These are phyloP conservation scores for Melanotaenia parkinsoni DNA, from an alignment of 2,797 vertebrate species.

Conservation along the genomic window DNA sequence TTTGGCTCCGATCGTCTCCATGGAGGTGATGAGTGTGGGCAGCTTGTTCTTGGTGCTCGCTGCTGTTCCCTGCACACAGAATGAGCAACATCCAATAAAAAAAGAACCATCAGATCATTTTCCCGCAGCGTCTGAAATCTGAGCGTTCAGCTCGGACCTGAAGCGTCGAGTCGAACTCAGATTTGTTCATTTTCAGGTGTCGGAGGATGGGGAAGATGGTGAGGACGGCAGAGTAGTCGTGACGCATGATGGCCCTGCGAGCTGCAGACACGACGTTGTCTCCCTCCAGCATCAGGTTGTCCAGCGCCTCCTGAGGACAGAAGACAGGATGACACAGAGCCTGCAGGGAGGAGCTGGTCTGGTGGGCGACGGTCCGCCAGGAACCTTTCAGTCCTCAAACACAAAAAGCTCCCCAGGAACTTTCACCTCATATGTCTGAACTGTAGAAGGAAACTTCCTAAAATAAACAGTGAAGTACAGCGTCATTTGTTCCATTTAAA, in stretches of 20 bases:
- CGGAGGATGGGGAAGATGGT: slow-evolving; percentile 96
- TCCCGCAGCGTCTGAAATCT: neutral
- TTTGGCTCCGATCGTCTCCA: slow-evolving; percentile 96
- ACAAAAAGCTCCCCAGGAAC: too few species aligned
- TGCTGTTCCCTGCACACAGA: slow-evolving; percentile 88
- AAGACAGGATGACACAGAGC: too few species aligned
- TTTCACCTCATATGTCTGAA: too few species aligned
- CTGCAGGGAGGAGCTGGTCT: neutral
- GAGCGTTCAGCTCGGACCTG: slow-evolving; percentile 79
- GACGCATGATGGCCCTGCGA: slow-evolving; percentile 91
- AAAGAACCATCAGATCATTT: too few species aligned
- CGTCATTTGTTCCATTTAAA: too few species aligned
- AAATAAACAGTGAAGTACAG: too few species aligned
- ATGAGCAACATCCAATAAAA: accelerated
- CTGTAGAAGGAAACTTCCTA: too few species aligned
- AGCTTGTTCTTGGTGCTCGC: slow-evolving; percentile 99
- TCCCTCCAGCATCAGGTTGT: slow-evolving; percentile 95
- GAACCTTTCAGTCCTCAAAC: too few species aligned
- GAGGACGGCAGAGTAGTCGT: slow-evolving; percentile 95
- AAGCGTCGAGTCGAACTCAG: slow-evolving; percentile 94
- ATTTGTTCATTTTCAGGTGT: slow-evolving; percentile 96
- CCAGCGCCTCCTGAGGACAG: slow-evolving; percentile 89
- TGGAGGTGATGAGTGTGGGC: slow-evolving; percentile 94
- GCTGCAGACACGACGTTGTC: slow-evolving; percentile 95
- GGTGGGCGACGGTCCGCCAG: too few species aligned